A percentile compares a stretch with the other conserved stretches of the same genome.
Evolutionary conservation across 2,888 invertebrate genomes (phyloP).

Genomic region (Griposia aprilina): DNA sequence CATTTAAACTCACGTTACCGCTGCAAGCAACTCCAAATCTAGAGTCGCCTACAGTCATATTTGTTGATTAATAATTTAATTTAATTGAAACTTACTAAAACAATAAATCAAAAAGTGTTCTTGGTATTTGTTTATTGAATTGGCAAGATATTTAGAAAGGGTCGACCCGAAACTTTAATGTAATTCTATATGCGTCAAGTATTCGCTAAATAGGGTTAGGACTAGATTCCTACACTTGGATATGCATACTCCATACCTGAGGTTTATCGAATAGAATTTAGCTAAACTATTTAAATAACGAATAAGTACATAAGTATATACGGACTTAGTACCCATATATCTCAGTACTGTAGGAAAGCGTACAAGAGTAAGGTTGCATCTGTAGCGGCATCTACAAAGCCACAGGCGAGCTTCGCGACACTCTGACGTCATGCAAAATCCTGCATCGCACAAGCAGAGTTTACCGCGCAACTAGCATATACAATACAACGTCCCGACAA

Average conservation of each 20-base stretch:
- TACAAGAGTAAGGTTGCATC: not conserved
- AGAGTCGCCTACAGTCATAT: slow-evolving; percentile 49
- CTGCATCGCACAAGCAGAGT: too few species aligned
- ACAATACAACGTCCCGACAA: too few species aligned
- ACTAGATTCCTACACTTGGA: slow-evolving; percentile 24
- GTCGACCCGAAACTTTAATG: slow-evolving; percentile 31
- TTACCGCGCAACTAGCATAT: too few species aligned
- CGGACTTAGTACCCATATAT: not conserved
- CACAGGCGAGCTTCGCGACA: too few species aligned
- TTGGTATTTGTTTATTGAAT: slow-evolving; percentile 56
- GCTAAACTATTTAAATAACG: too few species aligned
- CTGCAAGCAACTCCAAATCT: slow-evolving; percentile 62
- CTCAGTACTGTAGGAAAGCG: not conserved
- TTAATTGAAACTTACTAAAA: slow-evolving; percentile 54
- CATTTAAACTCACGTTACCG: slow-evolving; percentile 44
- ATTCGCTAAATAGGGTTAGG: slow-evolving; percentile 18
- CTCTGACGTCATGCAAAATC: too few species aligned
- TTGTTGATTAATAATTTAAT: slow-evolving; percentile 61
- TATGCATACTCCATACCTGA: slow-evolving; percentile 12
- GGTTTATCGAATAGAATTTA: slow-evolving; percentile 18
- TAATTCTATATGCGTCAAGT: slow-evolving; percentile 28
- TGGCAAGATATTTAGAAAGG: slow-evolving; percentile 40
- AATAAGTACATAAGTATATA: not conserved
- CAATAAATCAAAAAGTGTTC: slow-evolving; percentile 57
- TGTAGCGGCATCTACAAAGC: too few species aligned